A percentile compares a stretch with the other conserved stretches of the same genome.
Conservation (phyloP, 2,113 vertebrate species). For the Meriones unguiculatus region DNA sequence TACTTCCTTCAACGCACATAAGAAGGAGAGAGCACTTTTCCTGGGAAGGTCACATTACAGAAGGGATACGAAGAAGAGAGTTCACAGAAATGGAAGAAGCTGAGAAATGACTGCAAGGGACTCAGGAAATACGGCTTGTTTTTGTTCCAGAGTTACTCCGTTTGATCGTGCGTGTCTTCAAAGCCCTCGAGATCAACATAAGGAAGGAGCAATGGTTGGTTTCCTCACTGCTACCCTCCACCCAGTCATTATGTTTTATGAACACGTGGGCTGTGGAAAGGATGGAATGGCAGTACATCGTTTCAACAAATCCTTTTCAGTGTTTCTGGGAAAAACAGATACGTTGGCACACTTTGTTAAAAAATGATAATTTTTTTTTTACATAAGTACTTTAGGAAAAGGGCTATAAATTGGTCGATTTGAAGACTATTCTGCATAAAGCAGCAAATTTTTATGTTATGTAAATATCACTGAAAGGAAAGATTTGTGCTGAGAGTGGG, state of each 20-base stretch:
- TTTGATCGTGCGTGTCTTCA: not conserved
- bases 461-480: slow-evolving; percentile 84
- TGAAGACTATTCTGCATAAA: slow-evolving; percentile 81
- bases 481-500: slow-evolving; percentile 77
- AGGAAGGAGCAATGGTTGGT: not conserved
- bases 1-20: not conserved
- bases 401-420: slow-evolving; percentile 79
- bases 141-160: slow-evolving; percentile 1
- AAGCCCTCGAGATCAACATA: not conserved
- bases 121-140: not conserved
- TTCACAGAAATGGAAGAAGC: slow-evolving; percentile 43
- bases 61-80: not conserved
- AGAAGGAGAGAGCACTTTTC: slow-evolving; percentile 12
- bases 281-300: slow-evolving; percentile 31
- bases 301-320: slow-evolving; percentile 80
- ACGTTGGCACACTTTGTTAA: slow-evolving; percentile 72
- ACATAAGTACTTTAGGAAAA: slow-evolving; percentile 81
- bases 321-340: slow-evolving; percentile 77
- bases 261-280: slow-evolving; percentile 50
- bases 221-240: not conserved
- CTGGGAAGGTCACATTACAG: not conserved
- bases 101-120: slow-evolving; percentile 9
- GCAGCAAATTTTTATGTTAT: slow-evolving; percentile 85
- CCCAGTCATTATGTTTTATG: slow-evolving; percentile 60
- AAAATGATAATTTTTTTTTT: slow-evolving; percentile 82